phyloP scores from a whole-genome alignment of 1,140 invertebrate genomes.

The Dendrolimus kikuchii region DNA sequence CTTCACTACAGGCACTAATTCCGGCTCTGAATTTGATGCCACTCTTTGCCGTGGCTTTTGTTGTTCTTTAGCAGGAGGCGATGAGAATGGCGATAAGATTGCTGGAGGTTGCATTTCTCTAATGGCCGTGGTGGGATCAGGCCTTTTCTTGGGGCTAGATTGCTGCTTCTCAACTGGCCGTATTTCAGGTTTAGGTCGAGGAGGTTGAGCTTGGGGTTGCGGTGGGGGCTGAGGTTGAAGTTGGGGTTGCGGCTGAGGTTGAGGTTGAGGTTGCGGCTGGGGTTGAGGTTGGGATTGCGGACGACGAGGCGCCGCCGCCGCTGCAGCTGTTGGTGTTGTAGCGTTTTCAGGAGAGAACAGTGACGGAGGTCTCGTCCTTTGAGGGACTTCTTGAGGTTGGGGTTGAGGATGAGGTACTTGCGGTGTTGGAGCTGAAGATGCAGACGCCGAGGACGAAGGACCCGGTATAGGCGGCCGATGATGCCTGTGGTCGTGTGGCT shows the following conservation, averaged over 20 bases:
- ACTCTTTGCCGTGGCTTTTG: slow-evolving; percentile 30
- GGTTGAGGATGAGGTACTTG: slow-evolving; percentile 19
- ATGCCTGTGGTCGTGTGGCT: slow-evolving; percentile 39
- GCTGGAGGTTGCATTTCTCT: slow-evolving; percentile 59
- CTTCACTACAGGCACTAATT: slow-evolving; percentile 54
- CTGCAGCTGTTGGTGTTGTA: slow-evolving; percentile 40
- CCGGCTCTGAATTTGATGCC: slow-evolving; percentile 52
- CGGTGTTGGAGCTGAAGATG: slow-evolving; percentile 14
- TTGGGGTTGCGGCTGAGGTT: slow-evolving; percentile 6
- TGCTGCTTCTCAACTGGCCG: slow-evolving; percentile 23
- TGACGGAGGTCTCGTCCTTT: slow-evolving; percentile 51
- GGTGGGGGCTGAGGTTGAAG: slow-evolving; percentile 9
- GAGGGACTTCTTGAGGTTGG: slow-evolving; percentile 25
- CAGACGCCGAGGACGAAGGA: slow-evolving; percentile 7
- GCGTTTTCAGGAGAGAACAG: slow-evolving; percentile 57
- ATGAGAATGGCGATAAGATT: slow-evolving; percentile 59
- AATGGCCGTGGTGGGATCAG: slow-evolving; percentile 38
- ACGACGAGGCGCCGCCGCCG: slow-evolving; percentile 28
- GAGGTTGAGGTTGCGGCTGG: slow-evolving; percentile 8
- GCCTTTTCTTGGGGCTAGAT: slow-evolving; percentile 44
- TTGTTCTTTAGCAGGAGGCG: slow-evolving; percentile 40
- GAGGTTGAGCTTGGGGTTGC: slow-evolving; percentile 7
- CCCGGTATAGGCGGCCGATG: slow-evolving; percentile 19
- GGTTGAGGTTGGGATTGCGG: slow-evolving; percentile 24
- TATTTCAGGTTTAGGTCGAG: slow-evolving; percentile 20